Base-by-base conservation (phyloP, 2,113 vertebrate genomes). In the Sylvia atricapilla region DNA sequence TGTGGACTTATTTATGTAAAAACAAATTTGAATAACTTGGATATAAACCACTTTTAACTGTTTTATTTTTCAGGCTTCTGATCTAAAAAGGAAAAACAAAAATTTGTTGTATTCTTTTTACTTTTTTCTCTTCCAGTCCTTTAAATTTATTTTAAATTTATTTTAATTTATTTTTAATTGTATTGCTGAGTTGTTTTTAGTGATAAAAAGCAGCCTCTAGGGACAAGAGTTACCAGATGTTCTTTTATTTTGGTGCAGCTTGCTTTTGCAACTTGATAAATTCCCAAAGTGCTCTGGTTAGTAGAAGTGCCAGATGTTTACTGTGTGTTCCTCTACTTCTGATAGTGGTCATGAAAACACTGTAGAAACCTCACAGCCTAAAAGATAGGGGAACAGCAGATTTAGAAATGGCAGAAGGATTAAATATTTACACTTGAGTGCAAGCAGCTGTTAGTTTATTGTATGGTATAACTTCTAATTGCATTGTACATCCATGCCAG, bases 221-320 rank as follows among this genome's bases (percentile, higher is more conserved):
- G 68, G 90, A 77, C 41, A 49, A 52, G 64, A 83, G 41, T 87
- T 84, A 49, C 88, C 92, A 95, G 73, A 93, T 94, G 77, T 91
- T 77, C 87, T 94, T 91, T 94, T 96, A 89, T 95, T 97, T 93
- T 95, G 73, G 49, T 68, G 72, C 47, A 90, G 64, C 41, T 86
- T 74, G 79, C 88, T 89, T 95, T 92, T 93, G 75, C 59, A 74
- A 83, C 93, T 94, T 63, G 59, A 67, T 93, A 72, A 91, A 96
- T 90, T 95, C 90, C 93, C 84, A 56, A 50, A 92, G 69, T 52
- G 52, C 64, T 89, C 72, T 81, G 60, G 88, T 92, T 87, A 59
- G 92, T 70, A 77, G 90, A 84, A 75, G 83, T 15, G 21, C 58
- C 86, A 96, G 90, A 92, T 97, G 91, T 95, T 94, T 83, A 35